These are phyloP conservation scores for Caenorhabditis parvicauda DNA, from an alignment of 2,888 invertebrate genomes.

Conservation along the genomic window DNA sequence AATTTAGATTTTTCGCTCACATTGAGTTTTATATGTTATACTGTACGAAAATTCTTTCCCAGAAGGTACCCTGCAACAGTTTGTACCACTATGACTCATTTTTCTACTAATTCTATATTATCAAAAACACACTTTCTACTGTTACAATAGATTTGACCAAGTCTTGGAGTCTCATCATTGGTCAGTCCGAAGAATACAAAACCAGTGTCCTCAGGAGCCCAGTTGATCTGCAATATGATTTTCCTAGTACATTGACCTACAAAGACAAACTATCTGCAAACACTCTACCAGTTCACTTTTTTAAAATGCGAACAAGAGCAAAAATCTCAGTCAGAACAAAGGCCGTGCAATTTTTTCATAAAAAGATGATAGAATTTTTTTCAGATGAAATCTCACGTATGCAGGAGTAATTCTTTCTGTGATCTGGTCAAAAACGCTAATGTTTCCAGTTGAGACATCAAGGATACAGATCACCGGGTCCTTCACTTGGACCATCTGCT, in stretches of 20 bases:
- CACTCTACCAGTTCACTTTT: too few species aligned
- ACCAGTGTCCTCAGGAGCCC: slow-evolving; percentile 57
- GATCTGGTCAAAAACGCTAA: slow-evolving; percentile 42
- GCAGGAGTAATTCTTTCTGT: slow-evolving; percentile 43
- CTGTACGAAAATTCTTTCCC: too few species aligned
- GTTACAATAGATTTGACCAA: slow-evolving; percentile 56
- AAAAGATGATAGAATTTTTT: too few species aligned
- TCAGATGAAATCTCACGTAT: slow-evolving; percentile 31
- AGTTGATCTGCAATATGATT: slow-evolving; percentile 32
- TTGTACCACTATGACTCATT: too few species aligned
- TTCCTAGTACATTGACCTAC: too few species aligned
- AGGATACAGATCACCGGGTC: slow-evolving; percentile 56
- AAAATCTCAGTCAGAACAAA: slow-evolving; percentile 2
- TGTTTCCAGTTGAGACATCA: slow-evolving; percentile 42
- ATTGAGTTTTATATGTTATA: too few species aligned
- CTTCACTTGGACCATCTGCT: slow-evolving; percentile 47
- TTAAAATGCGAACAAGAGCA: too few species aligned
- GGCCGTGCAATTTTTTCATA: too few species aligned
- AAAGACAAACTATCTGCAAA: not conserved
- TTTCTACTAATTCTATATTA: too few species aligned
- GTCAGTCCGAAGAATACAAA: slow-evolving; percentile 57
- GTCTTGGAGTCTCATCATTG: slow-evolving; percentile 34
- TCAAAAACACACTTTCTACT: too few species aligned
- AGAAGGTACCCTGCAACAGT: too few species aligned
- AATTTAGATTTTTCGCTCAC: too few species aligned